Evolutionary conservation across 2,113 vertebrate genomes (phyloP).

Genomic region (Calcarius ornatus): DNA sequence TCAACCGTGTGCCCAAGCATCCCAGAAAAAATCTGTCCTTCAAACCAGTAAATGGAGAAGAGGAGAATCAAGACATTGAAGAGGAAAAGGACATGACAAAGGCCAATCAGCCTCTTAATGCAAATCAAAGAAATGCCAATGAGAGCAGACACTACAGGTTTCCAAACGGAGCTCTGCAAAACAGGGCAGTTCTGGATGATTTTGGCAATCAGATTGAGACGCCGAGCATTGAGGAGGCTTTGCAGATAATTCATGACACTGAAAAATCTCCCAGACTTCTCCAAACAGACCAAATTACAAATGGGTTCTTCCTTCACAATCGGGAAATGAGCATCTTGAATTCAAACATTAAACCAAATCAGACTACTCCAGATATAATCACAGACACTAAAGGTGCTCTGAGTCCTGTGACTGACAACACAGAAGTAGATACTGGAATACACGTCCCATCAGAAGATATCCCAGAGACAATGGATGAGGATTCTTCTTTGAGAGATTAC

Average conservation of each 20-base stretch:
- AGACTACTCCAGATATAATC: conserved; percentile 73
- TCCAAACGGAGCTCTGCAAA: conserved; percentile 81
- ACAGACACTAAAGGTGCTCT: conserved; percentile 80
- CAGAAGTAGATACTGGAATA: conserved; percentile 93
- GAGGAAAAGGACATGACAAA: conserved; percentile 79
- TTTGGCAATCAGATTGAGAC: conserved; percentile 77
- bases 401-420: conserved; percentile 84
- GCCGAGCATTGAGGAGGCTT: conserved; percentile 90
- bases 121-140: conserved; percentile 53
- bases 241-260: conserved; percentile 90
- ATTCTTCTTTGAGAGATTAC: conserved; percentile 93
- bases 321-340: conserved; percentile 74
- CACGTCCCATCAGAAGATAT: conserved; percentile 94
- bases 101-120: conserved; percentile 14
- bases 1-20: conserved; percentile 77
- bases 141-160: conserved; percentile 59
- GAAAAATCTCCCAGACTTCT: conserved; percentile 76
- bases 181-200: conserved; percentile 72
- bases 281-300: conserved; percentile 77
- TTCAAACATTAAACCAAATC: conserved; percentile 70
- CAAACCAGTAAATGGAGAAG: conserved; percentile 87
- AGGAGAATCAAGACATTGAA: conserved; percentile 79
- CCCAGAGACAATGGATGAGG: conserved; percentile 93
- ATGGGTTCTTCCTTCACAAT: conserved; percentile 92
- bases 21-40: conserved; percentile 88